Conservation (phyloP, 2,113 vertebrate genomes). For the Chunga burmeisteri region DNA sequence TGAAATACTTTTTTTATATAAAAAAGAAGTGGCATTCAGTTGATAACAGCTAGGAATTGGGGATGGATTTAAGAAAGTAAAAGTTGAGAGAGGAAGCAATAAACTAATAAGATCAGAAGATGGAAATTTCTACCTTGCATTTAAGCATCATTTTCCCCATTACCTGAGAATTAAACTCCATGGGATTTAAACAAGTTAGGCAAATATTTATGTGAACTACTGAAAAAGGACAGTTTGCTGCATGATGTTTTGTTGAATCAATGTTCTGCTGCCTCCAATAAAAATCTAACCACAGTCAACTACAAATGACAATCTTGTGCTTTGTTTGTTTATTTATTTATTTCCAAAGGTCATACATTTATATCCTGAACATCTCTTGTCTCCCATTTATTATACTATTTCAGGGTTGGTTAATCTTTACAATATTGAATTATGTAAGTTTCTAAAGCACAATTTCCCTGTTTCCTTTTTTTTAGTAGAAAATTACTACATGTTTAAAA, state of each 20-base stretch:
- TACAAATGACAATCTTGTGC: not conserved
- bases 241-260: slow-evolving; percentile 10
- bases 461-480: not conserved
- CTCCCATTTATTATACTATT: slow-evolving; percentile 47
- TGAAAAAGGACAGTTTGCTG: not conserved
- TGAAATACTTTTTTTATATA: not conserved
- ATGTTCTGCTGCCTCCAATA: not conserved
- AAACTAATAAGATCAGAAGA: not conserved
- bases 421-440: slow-evolving; percentile 52
- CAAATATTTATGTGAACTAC: slow-evolving; percentile 22
- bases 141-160: not conserved
- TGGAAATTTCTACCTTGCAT: not conserved
- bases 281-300: slow-evolving; percentile 5
- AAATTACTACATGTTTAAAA: slow-evolving; percentile 42
- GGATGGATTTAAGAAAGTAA: not conserved
- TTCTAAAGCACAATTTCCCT: slow-evolving; percentile 27
- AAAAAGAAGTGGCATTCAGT: not conserved
- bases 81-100: not conserved
- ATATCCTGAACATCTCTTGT: not conserved
- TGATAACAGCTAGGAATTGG: not conserved
- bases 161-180: not conserved
- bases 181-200: slow-evolving; percentile 17
- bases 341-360: slow-evolving; percentile 56
- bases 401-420: slow-evolving; percentile 55
- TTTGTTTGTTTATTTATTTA: slow-evolving; percentile 19